Evolutionary conservation across 2,113 vertebrate species (phyloP).

Genomic region (Petaurus breviceps): DNA sequence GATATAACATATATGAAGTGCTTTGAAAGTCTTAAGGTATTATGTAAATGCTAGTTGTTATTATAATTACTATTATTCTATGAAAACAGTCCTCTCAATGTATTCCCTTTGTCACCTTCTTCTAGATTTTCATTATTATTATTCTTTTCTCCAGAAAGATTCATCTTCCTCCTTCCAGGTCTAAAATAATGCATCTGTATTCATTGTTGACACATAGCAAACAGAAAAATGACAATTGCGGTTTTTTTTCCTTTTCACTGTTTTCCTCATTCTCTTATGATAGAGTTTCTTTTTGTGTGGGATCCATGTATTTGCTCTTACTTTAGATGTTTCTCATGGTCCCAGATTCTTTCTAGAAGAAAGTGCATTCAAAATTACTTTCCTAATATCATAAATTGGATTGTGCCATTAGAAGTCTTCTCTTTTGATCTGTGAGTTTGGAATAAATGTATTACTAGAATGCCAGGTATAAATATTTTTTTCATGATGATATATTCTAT

Average conservation of each 20-base stretch:
- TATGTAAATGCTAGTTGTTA: background rate
- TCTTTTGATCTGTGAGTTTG: background rate
- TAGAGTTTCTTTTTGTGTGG: background rate
- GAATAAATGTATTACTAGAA: background rate
- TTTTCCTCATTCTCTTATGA: background rate
- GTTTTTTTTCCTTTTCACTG: background rate
- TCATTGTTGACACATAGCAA: background rate
- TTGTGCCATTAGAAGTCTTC: background rate
- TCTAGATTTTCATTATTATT: background rate
- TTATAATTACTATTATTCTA: background rate
- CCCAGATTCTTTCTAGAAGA: slow-evolving; percentile 21
- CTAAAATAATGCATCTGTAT: background rate
- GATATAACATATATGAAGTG: background rate
- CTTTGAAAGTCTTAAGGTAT: background rate
- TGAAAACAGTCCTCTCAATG: background rate
- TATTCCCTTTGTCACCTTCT: background rate
- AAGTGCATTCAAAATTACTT: background rate
- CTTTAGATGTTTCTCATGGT: background rate
- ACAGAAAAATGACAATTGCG: background rate
- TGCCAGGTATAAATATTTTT: background rate
- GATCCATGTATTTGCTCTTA: background rate
- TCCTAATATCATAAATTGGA: background rate
- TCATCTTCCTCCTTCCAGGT: background rate
- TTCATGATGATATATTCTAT: background rate
- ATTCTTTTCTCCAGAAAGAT: background rate